These are phyloP conservation scores for Corbicula japonica DNA, from an alignment of 2,888 invertebrate species.

Conservation along the genomic window DNA sequence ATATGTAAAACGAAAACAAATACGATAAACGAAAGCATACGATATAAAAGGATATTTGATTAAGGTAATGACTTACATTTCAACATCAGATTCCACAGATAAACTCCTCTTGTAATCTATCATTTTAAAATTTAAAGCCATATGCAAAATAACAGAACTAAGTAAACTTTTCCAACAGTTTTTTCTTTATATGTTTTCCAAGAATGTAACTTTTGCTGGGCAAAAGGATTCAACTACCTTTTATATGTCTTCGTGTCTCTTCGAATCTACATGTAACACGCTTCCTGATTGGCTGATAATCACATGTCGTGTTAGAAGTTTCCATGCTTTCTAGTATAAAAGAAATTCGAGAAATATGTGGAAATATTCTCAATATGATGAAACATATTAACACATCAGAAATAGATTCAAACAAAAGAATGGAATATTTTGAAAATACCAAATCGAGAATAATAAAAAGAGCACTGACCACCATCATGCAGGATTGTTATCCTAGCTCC, in stretches of 20 bases:
- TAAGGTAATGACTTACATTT: slow-evolving; percentile 37
- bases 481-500: too few relatives aligned
- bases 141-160: not conserved
- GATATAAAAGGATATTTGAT: not conserved
- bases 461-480: too few relatives aligned
- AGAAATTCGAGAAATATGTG: too few relatives aligned
- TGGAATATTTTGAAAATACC: too few relatives aligned
- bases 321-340: too few relatives aligned
- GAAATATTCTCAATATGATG: too few relatives aligned
- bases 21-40: not conserved
- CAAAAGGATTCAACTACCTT: not conserved
- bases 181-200: not conserved
- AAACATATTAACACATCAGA: too few relatives aligned
- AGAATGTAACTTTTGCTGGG: not conserved
- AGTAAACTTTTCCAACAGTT: not conserved
- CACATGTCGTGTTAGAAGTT: too few relatives aligned
- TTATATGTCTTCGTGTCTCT: not conserved
- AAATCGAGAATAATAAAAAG: too few relatives aligned
- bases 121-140: slow-evolving; percentile 29
- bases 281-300: slow-evolving; percentile 5
- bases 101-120: slow-evolving; percentile 44
- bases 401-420: too few relatives aligned
- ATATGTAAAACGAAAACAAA: not conserved
- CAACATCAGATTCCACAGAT: slow-evolving; percentile 47
- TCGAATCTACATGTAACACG: not conserved